Conservation (phyloP, 2,888 invertebrate species). For the Galerucella calmariensis region DNA sequence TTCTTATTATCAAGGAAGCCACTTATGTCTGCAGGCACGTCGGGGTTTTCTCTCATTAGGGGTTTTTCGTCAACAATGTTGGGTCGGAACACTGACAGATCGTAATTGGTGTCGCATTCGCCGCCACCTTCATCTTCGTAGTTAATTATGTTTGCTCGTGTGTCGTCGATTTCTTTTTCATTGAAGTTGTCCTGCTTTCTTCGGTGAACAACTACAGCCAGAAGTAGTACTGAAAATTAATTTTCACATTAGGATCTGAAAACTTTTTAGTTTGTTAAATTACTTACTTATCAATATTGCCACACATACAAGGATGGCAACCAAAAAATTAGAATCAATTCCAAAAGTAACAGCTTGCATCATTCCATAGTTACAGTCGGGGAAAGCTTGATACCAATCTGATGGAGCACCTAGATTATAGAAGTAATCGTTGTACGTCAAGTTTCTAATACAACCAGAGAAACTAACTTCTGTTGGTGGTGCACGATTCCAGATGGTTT, state of each 20-base stretch:
- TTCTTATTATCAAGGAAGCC: slow-evolving; percentile 92
- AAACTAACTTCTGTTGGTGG: slow-evolving; percentile 80
- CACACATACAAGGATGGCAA: slow-evolving; percentile 90
- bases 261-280: background rate
- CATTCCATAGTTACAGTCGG: slow-evolving; percentile 79
- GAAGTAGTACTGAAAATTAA: slow-evolving; percentile 75
- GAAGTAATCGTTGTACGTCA: slow-evolving; percentile 86
- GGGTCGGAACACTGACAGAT: slow-evolving; percentile 79
- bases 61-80: slow-evolving; percentile 56
- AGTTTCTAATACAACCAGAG: slow-evolving; percentile 90
- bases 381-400: slow-evolving; percentile 72
- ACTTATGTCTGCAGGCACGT: slow-evolving; percentile 84
- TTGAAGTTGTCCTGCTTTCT: slow-evolving; percentile 86
- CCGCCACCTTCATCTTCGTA: slow-evolving; percentile 99
- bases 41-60: slow-evolving; percentile 65
- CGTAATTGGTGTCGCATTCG: slow-evolving; percentile 94
- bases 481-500: slow-evolving; percentile 76
- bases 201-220: slow-evolving; percentile 91
- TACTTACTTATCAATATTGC: slow-evolving; percentile 83
- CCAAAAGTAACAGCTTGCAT: slow-evolving; percentile 84
- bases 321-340: slow-evolving; percentile 87
- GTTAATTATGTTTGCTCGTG: slow-evolving; percentile 95
- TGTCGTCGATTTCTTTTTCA: slow-evolving; percentile 94
- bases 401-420: slow-evolving; percentile 91
- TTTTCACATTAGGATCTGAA: background rate